Conservation (phyloP, 2,113 vertebrate species). For the Daubentonia madagascariensis region DNA sequence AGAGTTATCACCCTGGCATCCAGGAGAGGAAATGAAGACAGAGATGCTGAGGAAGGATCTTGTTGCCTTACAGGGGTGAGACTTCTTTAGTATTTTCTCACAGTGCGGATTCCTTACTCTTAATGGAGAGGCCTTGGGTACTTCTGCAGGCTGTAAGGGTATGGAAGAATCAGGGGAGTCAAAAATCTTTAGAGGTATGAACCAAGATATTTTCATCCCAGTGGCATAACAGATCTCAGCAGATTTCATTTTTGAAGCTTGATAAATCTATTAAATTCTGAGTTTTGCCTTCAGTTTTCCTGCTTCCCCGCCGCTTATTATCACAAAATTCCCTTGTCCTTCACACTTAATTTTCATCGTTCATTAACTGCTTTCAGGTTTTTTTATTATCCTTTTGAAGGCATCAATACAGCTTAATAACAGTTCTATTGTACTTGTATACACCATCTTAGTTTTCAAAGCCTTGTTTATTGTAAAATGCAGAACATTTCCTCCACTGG, state of each 20-base stretch:
- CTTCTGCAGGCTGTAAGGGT: neutral
- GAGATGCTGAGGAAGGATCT: neutral
- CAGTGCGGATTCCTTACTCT: neutral
- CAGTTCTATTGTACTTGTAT: neutral
- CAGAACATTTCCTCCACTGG: neutral
- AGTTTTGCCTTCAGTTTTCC: neutral
- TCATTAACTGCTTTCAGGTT: neutral
- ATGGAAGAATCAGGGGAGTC: neutral
- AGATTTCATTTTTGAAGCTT: neutral
- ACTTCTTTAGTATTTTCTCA: neutral
- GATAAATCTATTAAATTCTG: neutral
- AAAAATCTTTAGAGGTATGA: neutral
- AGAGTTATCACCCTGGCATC: neutral
- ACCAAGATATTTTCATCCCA: neutral
- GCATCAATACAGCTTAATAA: neutral
- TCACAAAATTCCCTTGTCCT: neutral
- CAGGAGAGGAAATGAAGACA: neutral
- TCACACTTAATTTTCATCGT: conserved; percentile 12
- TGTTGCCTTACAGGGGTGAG: neutral
- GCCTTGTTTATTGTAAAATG: neutral
- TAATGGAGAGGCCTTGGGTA: neutral
- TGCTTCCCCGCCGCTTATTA: neutral
- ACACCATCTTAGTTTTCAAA: neutral
- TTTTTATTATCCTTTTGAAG: neutral
- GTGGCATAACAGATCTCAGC: neutral